These are phyloP conservation scores for Tachysurus fulvidraco DNA, from an alignment of 2,113 vertebrate genomes.

Conservation along the genomic window DNA sequence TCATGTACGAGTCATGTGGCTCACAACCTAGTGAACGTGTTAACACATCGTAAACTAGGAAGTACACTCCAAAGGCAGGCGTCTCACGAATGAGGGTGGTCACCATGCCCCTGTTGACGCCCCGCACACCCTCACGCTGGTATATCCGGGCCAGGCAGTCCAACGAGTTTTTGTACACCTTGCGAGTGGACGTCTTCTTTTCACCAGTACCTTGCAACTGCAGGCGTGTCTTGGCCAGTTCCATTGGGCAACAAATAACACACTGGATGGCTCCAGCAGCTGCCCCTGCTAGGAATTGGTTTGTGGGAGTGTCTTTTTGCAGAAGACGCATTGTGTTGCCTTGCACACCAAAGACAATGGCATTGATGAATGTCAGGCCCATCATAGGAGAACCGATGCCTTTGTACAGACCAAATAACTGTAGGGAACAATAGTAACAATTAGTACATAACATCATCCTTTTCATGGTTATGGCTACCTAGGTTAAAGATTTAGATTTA, in stretches of 20 bases:
- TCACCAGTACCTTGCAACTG: constrained; percentile 90
- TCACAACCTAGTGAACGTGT: constrained; percentile 87
- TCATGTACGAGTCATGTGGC: constrained; percentile 81
- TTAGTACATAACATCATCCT: background rate
- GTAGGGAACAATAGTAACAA: constrained; percentile 39
- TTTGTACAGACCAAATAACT: constrained; percentile 92
- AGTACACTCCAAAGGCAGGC: constrained; percentile 94
- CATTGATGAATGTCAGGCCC: constrained; percentile 98
- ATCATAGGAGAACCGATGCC: constrained; percentile 98
- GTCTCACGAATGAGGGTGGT: constrained; percentile 89
- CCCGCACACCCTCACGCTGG: constrained; percentile 82
- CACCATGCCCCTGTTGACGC: constrained; percentile 90
- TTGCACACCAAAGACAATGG: constrained; percentile 94
- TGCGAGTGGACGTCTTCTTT: constrained; percentile 80
- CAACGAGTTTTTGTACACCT: constrained; percentile 90
- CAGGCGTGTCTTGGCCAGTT: constrained; percentile 96
- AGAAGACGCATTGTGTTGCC: constrained; percentile 87
- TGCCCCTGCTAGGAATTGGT: constrained; percentile 92
- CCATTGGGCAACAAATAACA: constrained; percentile 96
- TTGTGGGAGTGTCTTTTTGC: constrained; percentile 83
- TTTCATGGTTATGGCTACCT: background rate
- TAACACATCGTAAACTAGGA: constrained; percentile 87
- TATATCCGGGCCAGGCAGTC: constrained; percentile 92
- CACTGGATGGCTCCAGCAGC: constrained; percentile 91
- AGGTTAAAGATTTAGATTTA: background rate